Evolutionary conservation across 2,888 invertebrate species (phyloP).

Genomic region (Patella pellucida): DNA sequence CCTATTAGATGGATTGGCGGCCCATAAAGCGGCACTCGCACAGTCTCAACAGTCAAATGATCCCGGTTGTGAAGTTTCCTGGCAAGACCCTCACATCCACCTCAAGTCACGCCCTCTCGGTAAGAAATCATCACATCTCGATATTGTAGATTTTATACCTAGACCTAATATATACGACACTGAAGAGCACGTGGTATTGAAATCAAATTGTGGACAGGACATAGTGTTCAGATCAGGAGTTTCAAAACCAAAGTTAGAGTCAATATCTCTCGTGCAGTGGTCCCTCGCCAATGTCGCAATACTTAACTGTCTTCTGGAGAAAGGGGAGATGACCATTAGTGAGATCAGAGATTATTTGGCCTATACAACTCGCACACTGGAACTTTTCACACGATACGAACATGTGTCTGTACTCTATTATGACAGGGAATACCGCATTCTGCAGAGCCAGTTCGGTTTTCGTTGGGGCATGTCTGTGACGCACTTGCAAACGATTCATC

Average conservation of each 20-base stretch:
- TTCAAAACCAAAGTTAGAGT: background rate
- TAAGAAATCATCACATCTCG: no score
- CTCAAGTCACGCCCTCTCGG: background rate
- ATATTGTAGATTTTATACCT: no score
- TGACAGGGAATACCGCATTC: background rate
- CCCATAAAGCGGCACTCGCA: no score
- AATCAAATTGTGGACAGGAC: background rate
- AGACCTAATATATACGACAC: no score
- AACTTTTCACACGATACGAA: background rate
- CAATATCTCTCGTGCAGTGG: background rate
- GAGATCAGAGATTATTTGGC: background rate
- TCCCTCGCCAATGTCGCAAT: background rate
- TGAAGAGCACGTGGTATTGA: no score
- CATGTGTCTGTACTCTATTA: background rate
- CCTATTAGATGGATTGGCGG: no score
- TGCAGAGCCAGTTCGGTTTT: background rate
- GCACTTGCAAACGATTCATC: background rate
- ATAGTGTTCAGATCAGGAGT: background rate
- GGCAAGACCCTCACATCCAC: background rate
- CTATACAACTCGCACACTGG: background rate
- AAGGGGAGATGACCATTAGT: background rate
- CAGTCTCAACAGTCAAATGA: no score
- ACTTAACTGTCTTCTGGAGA: background rate
- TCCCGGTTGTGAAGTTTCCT: no score
- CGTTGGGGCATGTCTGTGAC: no score